phyloP scores from a whole-genome alignment of 2,113 vertebrate genomes.

The Holacanthus passer region DNA sequence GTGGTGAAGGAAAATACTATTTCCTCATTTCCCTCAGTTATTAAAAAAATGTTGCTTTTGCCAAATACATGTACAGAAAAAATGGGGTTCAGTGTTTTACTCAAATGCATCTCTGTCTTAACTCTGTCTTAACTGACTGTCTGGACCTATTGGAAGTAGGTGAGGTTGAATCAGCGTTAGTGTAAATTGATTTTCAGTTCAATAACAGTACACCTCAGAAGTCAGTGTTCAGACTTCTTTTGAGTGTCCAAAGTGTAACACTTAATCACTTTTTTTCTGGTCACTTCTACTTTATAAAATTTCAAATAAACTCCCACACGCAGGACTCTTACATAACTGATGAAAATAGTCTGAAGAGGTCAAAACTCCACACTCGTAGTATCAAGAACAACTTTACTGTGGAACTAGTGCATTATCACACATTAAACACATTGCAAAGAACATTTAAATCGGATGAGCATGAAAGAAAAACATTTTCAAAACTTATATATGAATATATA shows the following conservation, averaged over 20 bases:
- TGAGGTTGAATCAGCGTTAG: neutral
- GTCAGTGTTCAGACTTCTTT: neutral
- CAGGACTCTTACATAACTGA: conserved; percentile 18
- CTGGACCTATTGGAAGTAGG: neutral
- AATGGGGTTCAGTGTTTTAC: too few species aligned
- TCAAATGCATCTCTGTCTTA: too few species aligned
- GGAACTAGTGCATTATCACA: neutral
- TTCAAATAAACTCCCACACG: conserved; percentile 21
- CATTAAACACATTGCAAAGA: neutral
- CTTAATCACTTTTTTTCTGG: neutral
- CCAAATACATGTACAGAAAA: neutral
- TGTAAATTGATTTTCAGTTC: neutral
- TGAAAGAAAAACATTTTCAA: neutral
- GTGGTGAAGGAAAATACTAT: neutral
- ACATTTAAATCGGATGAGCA: neutral
- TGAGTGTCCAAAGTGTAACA: neutral
- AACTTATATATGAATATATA: neutral
- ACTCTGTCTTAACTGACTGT: too few species aligned
- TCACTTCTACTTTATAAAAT: neutral
- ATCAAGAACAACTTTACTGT: neutral
- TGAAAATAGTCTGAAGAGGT: conserved; percentile 18
- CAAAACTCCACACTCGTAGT: neutral
- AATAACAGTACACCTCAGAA: neutral
- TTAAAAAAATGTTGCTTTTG: neutral
- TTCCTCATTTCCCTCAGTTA: neutral